phyloP scores from a whole-genome alignment of 2,888 invertebrate genomes.

The Drosophila nr. perissopoda region DNA sequence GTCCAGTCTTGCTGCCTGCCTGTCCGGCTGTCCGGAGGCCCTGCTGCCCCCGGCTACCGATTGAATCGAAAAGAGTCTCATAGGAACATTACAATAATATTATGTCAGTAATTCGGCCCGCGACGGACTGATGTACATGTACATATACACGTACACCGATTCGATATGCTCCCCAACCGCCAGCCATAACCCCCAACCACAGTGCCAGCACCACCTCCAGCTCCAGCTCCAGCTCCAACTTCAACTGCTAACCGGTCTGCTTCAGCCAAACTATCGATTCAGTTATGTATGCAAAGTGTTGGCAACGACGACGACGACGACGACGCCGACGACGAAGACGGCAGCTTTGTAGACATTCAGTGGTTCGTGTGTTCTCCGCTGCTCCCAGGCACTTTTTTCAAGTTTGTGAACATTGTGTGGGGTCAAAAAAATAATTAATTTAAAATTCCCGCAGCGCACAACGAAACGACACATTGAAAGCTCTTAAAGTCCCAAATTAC shows the following conservation, averaged over 20 bases:
- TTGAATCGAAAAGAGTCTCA: conserved; percentile 44
- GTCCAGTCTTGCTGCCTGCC: neutral
- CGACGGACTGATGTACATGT: conserved; percentile 52
- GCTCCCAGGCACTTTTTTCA: conserved; percentile 26
- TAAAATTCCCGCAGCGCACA: conserved; percentile 74
- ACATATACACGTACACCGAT: conserved; percentile 42
- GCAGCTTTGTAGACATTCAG: conserved; percentile 51
- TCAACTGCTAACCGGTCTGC: conserved; percentile 39
- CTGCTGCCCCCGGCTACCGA: neutral
- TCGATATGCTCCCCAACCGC: neutral
- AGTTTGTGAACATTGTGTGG: conserved; percentile 67
- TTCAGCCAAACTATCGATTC: conserved; percentile 61
- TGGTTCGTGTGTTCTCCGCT: conserved; percentile 12
- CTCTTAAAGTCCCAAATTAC: conserved; percentile 80
- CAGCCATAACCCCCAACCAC: neutral
- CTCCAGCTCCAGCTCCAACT: neutral
- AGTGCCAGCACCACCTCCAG: neutral
- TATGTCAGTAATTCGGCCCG: conserved; percentile 73
- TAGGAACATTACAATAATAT: conserved; percentile 76
- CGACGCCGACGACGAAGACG: conserved; percentile 25
- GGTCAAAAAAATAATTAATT: conserved; percentile 81
- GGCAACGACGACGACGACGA: conserved; percentile 32
- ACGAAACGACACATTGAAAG: conserved; percentile 80
- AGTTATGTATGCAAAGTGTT: conserved; percentile 53
- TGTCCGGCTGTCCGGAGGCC: neutral